phyloP scores from a whole-genome alignment of 1,140 invertebrate species.

The Notospermus geniculatus region DNA sequence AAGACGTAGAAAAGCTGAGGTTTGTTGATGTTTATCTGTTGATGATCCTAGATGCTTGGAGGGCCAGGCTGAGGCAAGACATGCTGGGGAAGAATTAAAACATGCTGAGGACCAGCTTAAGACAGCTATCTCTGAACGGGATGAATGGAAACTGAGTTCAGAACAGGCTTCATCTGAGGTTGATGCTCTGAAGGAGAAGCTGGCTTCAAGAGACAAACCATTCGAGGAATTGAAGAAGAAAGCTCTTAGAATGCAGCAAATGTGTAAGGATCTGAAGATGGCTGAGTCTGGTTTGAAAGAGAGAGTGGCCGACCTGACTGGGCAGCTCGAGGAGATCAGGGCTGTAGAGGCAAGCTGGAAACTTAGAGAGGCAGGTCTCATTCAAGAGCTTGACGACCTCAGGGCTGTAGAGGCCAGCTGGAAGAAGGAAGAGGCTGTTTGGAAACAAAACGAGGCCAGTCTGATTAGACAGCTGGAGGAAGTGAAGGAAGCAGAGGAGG shows the following conservation, averaged over 20 bases:
- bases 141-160: no score
- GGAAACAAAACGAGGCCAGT: not conserved
- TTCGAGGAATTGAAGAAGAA: constrained; percentile 60
- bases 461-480: not conserved
- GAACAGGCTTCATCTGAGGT: constrained; percentile 17
- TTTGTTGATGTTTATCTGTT: no score
- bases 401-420: not conserved
- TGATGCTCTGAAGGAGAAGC: constrained; percentile 1
- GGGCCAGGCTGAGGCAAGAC: no score
- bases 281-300: constrained; percentile 22
- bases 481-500: no score
- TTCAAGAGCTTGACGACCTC: not conserved
- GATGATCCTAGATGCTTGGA: no score
- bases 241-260: constrained; percentile 16
- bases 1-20: no score
- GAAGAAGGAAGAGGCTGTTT: not conserved
- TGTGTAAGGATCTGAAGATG: constrained; percentile 11
- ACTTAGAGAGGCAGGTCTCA: not conserved
- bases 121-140: no score
- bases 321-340: no score
- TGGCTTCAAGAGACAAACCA: not conserved
- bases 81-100: no score
- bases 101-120: no score
- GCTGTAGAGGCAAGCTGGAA: no score
- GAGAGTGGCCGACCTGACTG: no score